Evolutionary conservation across 2,797 vertebrate genomes (phyloP), one percentile per base, ranked within the genome.

Genomic region (Danio albolineatus): DNA sequence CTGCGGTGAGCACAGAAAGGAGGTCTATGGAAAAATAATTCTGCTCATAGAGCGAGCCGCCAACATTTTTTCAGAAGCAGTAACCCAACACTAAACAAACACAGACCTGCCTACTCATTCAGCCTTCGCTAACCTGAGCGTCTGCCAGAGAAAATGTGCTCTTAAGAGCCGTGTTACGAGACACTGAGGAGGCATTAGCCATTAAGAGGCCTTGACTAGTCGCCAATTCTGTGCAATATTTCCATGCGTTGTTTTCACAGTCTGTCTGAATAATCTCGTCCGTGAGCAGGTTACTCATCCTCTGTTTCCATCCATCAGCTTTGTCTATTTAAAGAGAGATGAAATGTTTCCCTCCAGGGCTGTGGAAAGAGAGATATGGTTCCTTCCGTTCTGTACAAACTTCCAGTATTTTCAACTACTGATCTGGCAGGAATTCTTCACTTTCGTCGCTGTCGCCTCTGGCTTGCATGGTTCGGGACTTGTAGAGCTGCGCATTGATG

Each of bases 31-130:
- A 74, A 74, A 74, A 74, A 61, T 38, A 17, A 74, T 38, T 74
- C 41, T 74, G 43, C 38, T 60, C 41, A 46, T n/a, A 60, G 21
- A 48, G 41, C 0, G 4, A 84, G 76, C 78, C 54, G 71, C 72
- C 72, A 83, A 83, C 82, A 82, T 1, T 79, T 77, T 43, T 75
- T 88, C 72, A 90, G 79, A 82, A 73, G 61, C 43, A 89, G 87
- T 88, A 93, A 91, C 86, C 83, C 76, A 71, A 90, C 62, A 84
- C 91, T 90, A 76, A 89, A 78, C 86, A 91, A 93, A 90, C 86
- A 74, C 72, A 92, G 71, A 21, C 57, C 72, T 62, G 71, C 39
- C 21, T 54, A 54, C 70, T 61, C 48, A 44, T 86, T 87, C 73
- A 44, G 69, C 9, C 8, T 54, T 49, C 51, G 66, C 53, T 66